Evolutionary conservation across 2,797 vertebrate genomes (phyloP).

Genomic region (Artibeus jamaicensis): DNA sequence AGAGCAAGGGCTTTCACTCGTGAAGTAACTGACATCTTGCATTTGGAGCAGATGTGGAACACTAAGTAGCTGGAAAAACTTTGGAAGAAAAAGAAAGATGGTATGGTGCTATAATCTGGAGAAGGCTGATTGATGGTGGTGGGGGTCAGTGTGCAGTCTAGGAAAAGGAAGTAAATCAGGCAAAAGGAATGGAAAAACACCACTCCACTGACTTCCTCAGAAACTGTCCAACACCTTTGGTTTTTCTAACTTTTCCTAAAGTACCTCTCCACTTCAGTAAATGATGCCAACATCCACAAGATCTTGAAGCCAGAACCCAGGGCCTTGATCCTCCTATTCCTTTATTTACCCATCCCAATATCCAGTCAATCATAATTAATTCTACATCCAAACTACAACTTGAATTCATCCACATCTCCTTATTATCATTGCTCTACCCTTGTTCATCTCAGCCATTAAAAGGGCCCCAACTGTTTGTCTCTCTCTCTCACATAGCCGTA

Average conservation of each 20-base stretch:
- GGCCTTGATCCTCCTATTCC: background rate
- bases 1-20: background rate
- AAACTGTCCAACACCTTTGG: background rate
- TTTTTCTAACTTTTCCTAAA: background rate
- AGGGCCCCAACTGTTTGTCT: background rate
- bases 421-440: background rate
- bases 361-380: background rate
- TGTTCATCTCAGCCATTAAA: background rate
- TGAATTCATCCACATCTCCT: background rate
- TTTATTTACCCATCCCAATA: background rate
- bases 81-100: background rate
- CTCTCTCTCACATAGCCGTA: background rate
- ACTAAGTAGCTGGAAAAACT: background rate
- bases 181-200: background rate
- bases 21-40: background rate
- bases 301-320: background rate
- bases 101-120: background rate
- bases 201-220: background rate
- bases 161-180: background rate
- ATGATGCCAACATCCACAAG: background rate
- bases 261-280: background rate
- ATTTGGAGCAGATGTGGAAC: background rate
- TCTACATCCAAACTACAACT: background rate
- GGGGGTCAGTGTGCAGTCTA: accelerated
- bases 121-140: background rate